Conservation (phyloP, 2,797 vertebrate species). For the Toxotes lorentzi region DNA sequence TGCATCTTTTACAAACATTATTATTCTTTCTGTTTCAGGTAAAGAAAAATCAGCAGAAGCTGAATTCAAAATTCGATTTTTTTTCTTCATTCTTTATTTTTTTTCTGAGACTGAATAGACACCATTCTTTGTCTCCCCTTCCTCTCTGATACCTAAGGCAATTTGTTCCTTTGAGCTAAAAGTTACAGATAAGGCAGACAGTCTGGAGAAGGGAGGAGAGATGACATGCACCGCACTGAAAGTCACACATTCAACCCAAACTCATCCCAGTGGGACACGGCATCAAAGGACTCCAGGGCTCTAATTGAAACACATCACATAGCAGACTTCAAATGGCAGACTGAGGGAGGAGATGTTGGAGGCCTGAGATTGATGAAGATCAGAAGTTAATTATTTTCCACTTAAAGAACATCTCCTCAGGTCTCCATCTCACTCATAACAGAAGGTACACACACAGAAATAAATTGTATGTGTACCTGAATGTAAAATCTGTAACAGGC, state of each 20-base stretch:
- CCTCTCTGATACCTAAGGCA: background rate
- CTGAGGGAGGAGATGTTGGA: constrained; percentile 7
- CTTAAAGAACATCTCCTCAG: background rate
- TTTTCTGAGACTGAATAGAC: background rate
- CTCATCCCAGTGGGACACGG: background rate
- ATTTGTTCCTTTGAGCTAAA: background rate
- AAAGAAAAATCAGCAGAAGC: background rate
- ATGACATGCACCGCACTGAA: background rate
- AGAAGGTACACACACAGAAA: background rate
- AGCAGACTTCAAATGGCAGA: constrained; percentile 21
- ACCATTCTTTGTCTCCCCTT: background rate
- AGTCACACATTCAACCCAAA: background rate
- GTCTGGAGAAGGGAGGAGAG: background rate
- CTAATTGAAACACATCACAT: constrained; percentile 7
- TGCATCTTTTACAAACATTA: background rate
- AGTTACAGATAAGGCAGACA: background rate
- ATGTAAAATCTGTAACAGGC: no score
- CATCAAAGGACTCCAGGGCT: constrained; percentile 6
- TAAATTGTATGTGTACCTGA: no score
- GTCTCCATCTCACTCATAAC: background rate
- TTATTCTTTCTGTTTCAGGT: background rate
- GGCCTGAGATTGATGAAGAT: constrained; percentile 11
- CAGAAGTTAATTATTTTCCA: constrained; percentile 1
- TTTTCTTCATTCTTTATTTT: background rate
- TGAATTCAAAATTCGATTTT: background rate